phyloP scores from a whole-genome alignment of 2,888 invertebrate genomes.

The Marronus borbonicus region DNA sequence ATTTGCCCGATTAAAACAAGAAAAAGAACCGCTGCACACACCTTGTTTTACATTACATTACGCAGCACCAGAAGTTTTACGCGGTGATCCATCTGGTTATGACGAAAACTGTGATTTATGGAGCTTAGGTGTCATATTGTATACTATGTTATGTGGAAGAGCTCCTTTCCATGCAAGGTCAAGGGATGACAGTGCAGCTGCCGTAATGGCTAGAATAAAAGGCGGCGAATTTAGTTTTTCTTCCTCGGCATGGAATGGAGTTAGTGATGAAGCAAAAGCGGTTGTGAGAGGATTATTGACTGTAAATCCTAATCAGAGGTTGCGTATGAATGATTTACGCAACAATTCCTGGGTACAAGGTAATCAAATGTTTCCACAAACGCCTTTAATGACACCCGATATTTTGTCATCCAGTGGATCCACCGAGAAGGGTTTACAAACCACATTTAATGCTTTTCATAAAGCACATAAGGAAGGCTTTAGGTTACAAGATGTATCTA shows the following conservation, averaged over 20 bases:
- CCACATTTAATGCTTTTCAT: conserved; percentile 80
- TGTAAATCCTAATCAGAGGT: conserved; percentile 82
- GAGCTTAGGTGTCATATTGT: conserved; percentile 94
- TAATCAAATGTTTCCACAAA: conserved; percentile 69
- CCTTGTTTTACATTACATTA: conserved; percentile 96
- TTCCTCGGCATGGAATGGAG: conserved; percentile 79
- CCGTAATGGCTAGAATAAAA: conserved; percentile 86
- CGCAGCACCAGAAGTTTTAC: conserved; percentile 95
- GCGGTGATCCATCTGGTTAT: conserved; percentile 79
- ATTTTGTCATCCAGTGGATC: conserved; percentile 71
- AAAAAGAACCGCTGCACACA: conserved; percentile 78
- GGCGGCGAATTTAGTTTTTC: conserved; percentile 86
- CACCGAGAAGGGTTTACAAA: conserved; percentile 74
- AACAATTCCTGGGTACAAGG: conserved; percentile 79
- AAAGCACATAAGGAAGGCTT: conserved; percentile 82
- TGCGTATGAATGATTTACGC: conserved; percentile 79
- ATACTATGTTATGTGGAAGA: conserved; percentile 83
- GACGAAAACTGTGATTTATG: conserved; percentile 96
- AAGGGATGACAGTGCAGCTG: conserved; percentile 81
- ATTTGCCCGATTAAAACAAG: conserved; percentile 86
- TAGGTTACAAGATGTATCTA: conserved; percentile 80
- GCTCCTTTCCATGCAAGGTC: conserved; percentile 87
- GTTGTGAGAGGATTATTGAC: conserved; percentile 84
- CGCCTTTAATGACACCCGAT: conserved; percentile 77
- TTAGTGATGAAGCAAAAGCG: conserved; percentile 83